Evolutionary conservation across 2,113 vertebrate species (phyloP), one percentile per base, ranked within the genome.

Genomic region (Muntiacus muntjak): DNA sequence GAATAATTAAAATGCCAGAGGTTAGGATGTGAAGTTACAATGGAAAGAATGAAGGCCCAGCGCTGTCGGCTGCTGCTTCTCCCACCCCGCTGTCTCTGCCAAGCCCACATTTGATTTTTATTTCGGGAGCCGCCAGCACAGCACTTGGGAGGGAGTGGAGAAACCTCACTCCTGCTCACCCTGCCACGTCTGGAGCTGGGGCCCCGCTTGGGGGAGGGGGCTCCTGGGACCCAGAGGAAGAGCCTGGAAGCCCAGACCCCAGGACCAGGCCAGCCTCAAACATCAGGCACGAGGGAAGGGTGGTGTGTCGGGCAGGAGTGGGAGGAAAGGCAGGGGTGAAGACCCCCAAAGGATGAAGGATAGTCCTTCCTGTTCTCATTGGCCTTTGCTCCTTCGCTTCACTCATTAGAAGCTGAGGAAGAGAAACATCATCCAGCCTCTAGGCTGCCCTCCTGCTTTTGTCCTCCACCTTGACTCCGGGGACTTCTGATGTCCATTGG

Each of bases 21-120:
- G 94, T 93, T 62, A 97, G 97, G 98, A 97, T 97, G 98, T 96
- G 97, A 98, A 97, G 97, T 95, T 97, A 94, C 94, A 97, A 57
- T 82, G 98, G 98, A 98, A 98, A 98, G 95, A 98, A 98, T 97
- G 98, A 98, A 97, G 95, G 28, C 78, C 82, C 67, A 71, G 96
- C 52, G 0, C 85, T 21, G 94, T 78, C 0, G 92, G 97, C 86
- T 50, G 86, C 91, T 7, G 82, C 87, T 45, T 87, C 93, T 92
- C 94, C 97, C 85, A 28, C 90, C 95, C 91, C 3, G 15, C 82
- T 94, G 71, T 15, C 74, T 57, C 91, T 95, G 98, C 98, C 98
- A 98, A 98, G 86, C 95, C 97, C 98, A 97, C 98, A 98, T 98
- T 98, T 98, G 98, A 98, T 98, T 98, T 97, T 98, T 98, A 98